Conservation (phyloP, 1,140 invertebrate genomes). For the Solenopsis fugax region DNA sequence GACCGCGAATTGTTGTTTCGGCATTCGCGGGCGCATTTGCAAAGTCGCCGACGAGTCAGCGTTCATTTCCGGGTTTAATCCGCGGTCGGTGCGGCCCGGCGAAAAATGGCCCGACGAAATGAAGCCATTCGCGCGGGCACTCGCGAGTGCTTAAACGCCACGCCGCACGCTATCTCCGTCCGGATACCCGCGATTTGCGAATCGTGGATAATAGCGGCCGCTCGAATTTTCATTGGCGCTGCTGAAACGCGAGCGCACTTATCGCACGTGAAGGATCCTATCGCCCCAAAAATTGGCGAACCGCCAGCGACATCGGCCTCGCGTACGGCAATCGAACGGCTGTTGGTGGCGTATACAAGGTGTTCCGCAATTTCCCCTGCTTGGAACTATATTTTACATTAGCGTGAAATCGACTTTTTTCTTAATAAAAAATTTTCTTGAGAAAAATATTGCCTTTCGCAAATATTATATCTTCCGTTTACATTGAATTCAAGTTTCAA, state of each 20-base stretch:
- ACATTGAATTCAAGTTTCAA: neutral
- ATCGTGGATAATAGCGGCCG: conserved; percentile 52
- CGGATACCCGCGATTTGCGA: conserved; percentile 46
- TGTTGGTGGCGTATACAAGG: neutral
- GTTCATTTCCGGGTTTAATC: conserved; percentile 56
- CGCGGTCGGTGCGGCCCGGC: conserved; percentile 21
- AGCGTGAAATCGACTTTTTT: neutral
- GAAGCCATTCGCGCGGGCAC: conserved; percentile 30
- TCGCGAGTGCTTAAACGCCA: conserved; percentile 21
- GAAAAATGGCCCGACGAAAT: conserved; percentile 42
- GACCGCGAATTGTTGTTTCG: conserved; percentile 48
- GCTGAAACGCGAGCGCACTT: conserved; percentile 54
- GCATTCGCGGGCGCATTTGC: conserved; percentile 27
- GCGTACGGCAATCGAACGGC: conserved; percentile 33
- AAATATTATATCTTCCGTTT: neutral
- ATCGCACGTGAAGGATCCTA: conserved; percentile 57
- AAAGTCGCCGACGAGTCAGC: conserved; percentile 22
- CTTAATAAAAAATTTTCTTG: neutral
- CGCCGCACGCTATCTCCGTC: conserved; percentile 38
- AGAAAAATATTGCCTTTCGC: neutral
- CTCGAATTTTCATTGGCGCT: conserved; percentile 52
- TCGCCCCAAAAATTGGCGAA: conserved; percentile 50
- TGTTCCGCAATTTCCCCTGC: neutral
- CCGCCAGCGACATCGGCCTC: conserved; percentile 29
- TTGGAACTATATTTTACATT: neutral